Evolutionary conservation across 1,140 invertebrate species (phyloP), one percentile per base, ranked within the genome.

Genomic region (Apis dorsata): DNA sequence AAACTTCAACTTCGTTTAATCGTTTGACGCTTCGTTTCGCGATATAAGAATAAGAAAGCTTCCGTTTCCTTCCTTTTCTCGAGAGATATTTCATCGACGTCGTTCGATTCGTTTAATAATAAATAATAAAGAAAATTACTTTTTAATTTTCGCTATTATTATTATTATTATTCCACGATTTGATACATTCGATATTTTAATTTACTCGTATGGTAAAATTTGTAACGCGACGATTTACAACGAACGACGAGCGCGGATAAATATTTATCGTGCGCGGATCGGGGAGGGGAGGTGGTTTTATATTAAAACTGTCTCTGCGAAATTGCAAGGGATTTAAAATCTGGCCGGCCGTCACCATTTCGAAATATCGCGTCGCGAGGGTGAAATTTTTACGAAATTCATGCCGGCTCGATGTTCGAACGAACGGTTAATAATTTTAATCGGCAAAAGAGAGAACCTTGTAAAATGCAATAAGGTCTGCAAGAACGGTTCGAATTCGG

Each of bases 351-450:
- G 34, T 68, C 49, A 24, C 53, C 19, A 21, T 49, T 44, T 11
- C 21, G 66, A 59, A 59, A 17, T n/a, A 11, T 7, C 63, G 15
- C 8, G 2, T 11, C 34, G 24, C 3, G 28, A 28, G 44, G 15
- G 60, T 1, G 8, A 21, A 10, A 55, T 34, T 28, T 78, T 69
- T 49, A n/a, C n/a, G n/a, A 44, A 51, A 63, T 75, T 63, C 65
- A 2, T 15, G 1, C 28, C 8, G 15, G 11, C 60, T 49, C n/a
- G n/a, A 19, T 51, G 59, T 13, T 24, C 59, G 19, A 63, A 24
- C 65, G 24, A 53, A 78, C 51, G 65, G 65, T 78, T 78, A 53
- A 69, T 78, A 57, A 57, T 78, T 78, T 69, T n/a, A 66, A 24
- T 65, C 53, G 21, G 34, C 34, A 34, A 44, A 78, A 78, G 9